Conservation (phyloP, 2,113 vertebrate genomes). For the Thunnus maccoyii region DNA sequence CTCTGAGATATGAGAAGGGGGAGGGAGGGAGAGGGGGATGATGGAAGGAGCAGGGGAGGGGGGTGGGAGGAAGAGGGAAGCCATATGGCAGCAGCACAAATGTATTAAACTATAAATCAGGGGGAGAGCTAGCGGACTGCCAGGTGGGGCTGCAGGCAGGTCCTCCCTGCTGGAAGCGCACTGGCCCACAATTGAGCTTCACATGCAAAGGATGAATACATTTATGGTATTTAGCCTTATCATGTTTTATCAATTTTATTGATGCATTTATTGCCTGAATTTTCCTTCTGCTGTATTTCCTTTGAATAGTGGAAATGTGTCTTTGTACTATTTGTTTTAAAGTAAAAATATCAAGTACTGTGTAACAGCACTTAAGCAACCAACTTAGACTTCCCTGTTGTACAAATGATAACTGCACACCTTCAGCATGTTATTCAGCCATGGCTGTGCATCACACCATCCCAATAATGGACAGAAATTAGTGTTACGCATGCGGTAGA, state of each 20-base stretch:
- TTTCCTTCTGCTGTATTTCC: background rate
- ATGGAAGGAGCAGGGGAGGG: slow-evolving; percentile 48
- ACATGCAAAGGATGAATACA: slow-evolving; percentile 32
- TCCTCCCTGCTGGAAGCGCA: slow-evolving; percentile 56
- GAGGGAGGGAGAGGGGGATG: slow-evolving; percentile 48
- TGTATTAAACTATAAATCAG: slow-evolving; percentile 86
- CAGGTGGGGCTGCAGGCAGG: slow-evolving; percentile 71
- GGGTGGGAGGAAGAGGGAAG: slow-evolving; percentile 66
- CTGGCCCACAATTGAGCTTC: slow-evolving; percentile 32
- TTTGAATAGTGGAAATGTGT: background rate
- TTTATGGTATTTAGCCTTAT: background rate
- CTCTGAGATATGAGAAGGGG: slow-evolving; percentile 70
- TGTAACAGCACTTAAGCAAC: background rate
- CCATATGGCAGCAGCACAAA: slow-evolving; percentile 84
- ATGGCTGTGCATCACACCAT: background rate
- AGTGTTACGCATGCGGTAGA: slow-evolving; percentile 44
- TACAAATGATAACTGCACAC: slow-evolving; percentile 1
- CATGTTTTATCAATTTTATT: slow-evolving; percentile 11
- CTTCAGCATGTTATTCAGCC: background rate
- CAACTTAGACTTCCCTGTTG: background rate
- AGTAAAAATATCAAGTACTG: background rate
- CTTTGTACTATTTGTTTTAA: background rate
- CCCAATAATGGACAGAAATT: slow-evolving; percentile 45
- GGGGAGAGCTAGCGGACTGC: slow-evolving; percentile 68
- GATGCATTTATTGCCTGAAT: background rate